Percentiles rank a stretch among this genome's conserved stretches.
Conservation (phyloP, 2,797 vertebrate genomes). For the Oreochromis mossambicus region DNA sequence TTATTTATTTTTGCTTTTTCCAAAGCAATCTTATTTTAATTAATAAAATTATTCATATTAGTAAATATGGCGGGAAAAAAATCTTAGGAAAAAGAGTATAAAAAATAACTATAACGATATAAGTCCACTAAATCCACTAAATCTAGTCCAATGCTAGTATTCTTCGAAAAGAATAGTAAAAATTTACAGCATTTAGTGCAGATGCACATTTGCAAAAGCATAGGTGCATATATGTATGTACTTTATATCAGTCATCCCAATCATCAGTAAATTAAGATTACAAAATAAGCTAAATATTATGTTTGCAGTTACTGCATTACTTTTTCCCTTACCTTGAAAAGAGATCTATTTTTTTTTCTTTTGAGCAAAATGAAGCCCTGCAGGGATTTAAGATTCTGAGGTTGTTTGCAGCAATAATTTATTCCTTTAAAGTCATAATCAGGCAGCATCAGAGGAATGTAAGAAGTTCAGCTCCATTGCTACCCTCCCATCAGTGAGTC, state of each 20-base stretch:
- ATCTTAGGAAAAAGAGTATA: neutral
- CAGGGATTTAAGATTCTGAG: conserved; percentile 30
- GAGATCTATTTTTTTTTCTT: neutral
- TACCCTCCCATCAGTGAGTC: conserved; percentile 90
- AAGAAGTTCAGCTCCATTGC: conserved; percentile 94
- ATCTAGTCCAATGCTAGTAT: neutral
- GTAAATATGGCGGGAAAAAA: neutral
- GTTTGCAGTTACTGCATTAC: neutral
- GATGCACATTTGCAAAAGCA: neutral
- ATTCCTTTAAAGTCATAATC: conserved; percentile 86
- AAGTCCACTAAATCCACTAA: neutral
- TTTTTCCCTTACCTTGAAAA: neutral
- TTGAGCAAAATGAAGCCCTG: neutral
- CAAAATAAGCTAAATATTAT: neutral
- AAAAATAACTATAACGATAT: neutral
- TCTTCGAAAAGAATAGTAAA: neutral
- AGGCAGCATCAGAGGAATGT: conserved; percentile 88
- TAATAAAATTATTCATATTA: neutral
- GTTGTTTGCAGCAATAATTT: conserved; percentile 78
- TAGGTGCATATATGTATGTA: neutral
- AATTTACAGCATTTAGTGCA: neutral
- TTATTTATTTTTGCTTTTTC: neutral
- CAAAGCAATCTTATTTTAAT: neutral
- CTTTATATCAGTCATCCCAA: neutral
- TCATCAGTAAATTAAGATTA: neutral